These are phyloP conservation scores for Pediacus dermestoides DNA, from an alignment of 2,888 invertebrate genomes.

Conservation along the genomic window DNA sequence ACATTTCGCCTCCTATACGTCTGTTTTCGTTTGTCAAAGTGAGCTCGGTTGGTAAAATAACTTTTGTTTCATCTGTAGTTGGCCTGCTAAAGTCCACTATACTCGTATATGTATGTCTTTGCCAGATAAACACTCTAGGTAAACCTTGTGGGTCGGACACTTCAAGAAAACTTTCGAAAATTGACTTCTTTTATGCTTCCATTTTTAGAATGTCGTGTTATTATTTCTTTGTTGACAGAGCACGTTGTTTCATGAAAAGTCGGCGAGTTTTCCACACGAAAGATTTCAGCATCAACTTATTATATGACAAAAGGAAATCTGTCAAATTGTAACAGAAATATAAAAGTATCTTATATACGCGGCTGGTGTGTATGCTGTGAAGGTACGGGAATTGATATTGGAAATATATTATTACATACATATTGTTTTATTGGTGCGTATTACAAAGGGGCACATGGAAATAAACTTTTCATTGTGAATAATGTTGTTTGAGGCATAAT, in stretches of 20 bases:
- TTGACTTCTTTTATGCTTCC: constrained; percentile 9
- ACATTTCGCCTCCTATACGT: no score
- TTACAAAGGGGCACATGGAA: no score
- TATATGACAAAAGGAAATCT: constrained; percentile 10
- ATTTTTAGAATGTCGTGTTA: constrained; percentile 9
- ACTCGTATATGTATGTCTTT: neutral
- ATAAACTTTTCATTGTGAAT: no score
- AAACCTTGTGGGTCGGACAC: constrained; percentile 8
- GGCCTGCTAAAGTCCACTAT: no score
- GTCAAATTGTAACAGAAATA: constrained; percentile 8
- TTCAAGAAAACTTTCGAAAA: constrained; percentile 9
- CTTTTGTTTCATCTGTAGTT: no score
- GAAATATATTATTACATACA: no score
- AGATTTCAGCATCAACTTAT: constrained; percentile 10
- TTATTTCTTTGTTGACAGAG: constrained; percentile 9
- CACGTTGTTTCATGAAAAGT: constrained; percentile 10
- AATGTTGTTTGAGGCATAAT: no score
- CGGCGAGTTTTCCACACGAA: constrained; percentile 8
- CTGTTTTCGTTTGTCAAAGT: no score
- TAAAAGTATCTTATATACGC: constrained; percentile 4
- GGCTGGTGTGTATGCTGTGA: no score
- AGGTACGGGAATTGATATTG: no score
- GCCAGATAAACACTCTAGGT: constrained; percentile 5
- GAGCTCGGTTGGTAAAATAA: no score
- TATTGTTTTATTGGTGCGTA: no score